Conservation (phyloP, 2,113 vertebrate species). For the Otus sunia region DNA sequence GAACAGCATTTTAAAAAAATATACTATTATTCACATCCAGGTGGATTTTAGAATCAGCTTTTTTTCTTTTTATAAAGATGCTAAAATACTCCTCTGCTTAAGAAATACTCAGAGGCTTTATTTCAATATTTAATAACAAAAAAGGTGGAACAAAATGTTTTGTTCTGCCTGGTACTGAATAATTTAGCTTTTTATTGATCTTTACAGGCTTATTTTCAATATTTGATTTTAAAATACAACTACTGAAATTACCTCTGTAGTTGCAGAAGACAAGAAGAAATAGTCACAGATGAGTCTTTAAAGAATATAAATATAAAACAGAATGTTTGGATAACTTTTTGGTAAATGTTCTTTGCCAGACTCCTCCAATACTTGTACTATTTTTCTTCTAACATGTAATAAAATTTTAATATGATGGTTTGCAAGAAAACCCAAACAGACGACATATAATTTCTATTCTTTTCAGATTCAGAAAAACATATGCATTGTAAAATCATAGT, state of each 20-base stretch:
- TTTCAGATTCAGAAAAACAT: not conserved
- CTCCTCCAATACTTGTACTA: not conserved
- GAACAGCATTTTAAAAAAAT: not conserved
- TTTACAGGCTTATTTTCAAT: constrained; percentile 12
- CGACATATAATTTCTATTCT: not conserved
- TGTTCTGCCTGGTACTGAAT: not conserved
- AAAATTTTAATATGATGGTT: not conserved
- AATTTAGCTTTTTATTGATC: constrained; percentile 39
- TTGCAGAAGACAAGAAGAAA: not conserved
- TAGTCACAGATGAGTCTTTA: not conserved
- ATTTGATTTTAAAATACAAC: not conserved
- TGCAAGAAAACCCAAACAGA: not conserved
- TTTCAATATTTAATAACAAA: constrained; percentile 17
- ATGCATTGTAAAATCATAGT: not conserved
- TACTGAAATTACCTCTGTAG: not conserved
- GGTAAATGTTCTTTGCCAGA: not conserved
- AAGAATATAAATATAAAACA: not conserved
- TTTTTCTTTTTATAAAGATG: not conserved
- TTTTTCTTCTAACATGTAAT: not conserved
- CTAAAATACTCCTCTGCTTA: not conserved
- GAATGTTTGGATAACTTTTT: not conserved
- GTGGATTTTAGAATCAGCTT: not conserved
- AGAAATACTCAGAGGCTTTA: not conserved
- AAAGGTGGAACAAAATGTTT: not conserved
- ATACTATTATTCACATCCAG: not conserved